Conservation (phyloP, 2,888 invertebrate species). For the Noctua comes region DNA sequence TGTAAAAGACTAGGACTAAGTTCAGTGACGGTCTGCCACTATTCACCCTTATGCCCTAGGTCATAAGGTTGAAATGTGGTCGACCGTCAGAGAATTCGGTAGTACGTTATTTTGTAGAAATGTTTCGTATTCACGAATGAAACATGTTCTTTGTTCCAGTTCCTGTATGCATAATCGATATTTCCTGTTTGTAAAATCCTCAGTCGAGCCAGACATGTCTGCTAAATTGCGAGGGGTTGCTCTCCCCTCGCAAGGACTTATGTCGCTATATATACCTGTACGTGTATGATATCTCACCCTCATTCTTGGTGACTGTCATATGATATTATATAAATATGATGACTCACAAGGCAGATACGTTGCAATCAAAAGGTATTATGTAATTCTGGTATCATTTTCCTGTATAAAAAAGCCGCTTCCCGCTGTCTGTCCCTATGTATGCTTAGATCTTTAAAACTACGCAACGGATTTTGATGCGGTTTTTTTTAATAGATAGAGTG, state of each 20-base stretch:
- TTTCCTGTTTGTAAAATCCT: conserved; percentile 20
- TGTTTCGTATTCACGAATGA: neutral
- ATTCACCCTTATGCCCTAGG: neutral
- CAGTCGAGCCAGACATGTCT: conserved; percentile 24
- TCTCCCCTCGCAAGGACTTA: conserved; percentile 19
- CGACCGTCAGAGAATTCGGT: neutral
- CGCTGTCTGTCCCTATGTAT: no score
- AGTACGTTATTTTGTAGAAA: neutral
- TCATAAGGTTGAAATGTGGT: neutral
- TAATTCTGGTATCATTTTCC: conserved; percentile 33
- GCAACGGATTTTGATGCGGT: no score
- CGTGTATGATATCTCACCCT: conserved; percentile 4
- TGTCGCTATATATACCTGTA: conserved; percentile 3
- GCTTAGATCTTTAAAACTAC: no score
- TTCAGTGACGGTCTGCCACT: neutral
- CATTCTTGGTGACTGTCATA: conserved; percentile 3
- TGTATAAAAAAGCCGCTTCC: no score
- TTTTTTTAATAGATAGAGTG: no score
- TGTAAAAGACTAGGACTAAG: neutral
- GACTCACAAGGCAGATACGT: conserved; percentile 25
- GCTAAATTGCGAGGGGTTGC: conserved; percentile 35
- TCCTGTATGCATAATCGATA: conserved; percentile 34
- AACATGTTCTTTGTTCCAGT: neutral
- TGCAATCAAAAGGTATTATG: conserved; percentile 16
- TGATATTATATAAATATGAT: conserved; percentile 29